Conservation (phyloP, 2,113 vertebrate species). For the Epinephelus moara region DNA sequence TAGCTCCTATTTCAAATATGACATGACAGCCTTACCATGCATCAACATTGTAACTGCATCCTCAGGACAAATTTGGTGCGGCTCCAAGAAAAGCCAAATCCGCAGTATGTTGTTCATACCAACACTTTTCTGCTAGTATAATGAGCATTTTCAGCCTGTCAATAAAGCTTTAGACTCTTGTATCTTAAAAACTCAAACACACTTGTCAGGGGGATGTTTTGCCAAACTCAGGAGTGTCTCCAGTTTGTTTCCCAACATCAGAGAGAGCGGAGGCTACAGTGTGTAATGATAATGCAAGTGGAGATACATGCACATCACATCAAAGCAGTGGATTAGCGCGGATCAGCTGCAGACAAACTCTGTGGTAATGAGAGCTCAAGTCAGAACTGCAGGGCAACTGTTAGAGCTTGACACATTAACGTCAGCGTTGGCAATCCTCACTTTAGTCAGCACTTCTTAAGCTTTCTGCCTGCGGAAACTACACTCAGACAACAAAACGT, state of each 20-base stretch:
- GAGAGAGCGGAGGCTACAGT: slow-evolving; percentile 25
- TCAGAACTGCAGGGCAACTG: slow-evolving; percentile 50
- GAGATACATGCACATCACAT: slow-evolving; percentile 48
- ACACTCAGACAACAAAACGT: slow-evolving; percentile 15
- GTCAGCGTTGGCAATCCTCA: slow-evolving; percentile 32
- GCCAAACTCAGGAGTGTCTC: slow-evolving; percentile 13
- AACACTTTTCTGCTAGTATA: background rate
- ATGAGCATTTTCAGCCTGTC: slow-evolving; percentile 10
- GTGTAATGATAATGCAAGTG: slow-evolving; percentile 43
- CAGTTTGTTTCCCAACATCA: slow-evolving; percentile 50
- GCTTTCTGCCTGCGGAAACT: slow-evolving; percentile 2
- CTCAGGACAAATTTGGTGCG: background rate
- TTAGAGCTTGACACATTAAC: slow-evolving; percentile 33
- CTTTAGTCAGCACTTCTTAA: slow-evolving; percentile 60
- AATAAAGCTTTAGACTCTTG: background rate
- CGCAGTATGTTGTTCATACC: background rate
- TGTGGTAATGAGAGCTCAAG: slow-evolving; percentile 52
- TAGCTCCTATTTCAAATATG: background rate
- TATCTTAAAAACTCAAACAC: background rate
- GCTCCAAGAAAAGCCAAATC: background rate
- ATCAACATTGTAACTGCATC: background rate
- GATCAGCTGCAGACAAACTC: slow-evolving; percentile 68
- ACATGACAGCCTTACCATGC: background rate
- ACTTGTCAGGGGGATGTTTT: slow-evolving; percentile 22
- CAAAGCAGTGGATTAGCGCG: slow-evolving; percentile 63